These are phyloP conservation scores for Aptenodytes patagonicus DNA, from an alignment of 2,113 vertebrate genomes.

Conservation along the genomic window DNA sequence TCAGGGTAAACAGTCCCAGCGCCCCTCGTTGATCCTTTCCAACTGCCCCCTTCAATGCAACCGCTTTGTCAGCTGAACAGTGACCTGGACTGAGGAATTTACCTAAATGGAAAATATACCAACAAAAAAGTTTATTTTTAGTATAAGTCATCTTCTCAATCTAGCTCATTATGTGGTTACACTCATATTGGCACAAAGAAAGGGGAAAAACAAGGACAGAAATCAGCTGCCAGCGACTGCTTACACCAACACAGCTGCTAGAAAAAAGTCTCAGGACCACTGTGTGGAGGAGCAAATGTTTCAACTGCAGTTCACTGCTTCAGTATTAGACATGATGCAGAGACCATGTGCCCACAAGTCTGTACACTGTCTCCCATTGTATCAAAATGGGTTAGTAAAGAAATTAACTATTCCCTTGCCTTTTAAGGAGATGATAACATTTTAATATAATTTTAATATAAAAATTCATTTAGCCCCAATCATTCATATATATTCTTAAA, in stretches of 20 bases:
- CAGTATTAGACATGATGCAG: not conserved
- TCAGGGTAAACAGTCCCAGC: not conserved
- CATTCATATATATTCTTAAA: not conserved
- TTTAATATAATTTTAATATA: not conserved
- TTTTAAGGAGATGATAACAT: not conserved
- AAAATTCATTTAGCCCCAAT: not conserved
- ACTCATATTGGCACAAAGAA: not conserved
- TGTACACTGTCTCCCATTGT: rapidly evolving
- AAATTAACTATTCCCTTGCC: not conserved
- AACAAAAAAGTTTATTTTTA: not conserved
- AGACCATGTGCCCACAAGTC: not conserved
- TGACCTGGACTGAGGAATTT: not conserved
- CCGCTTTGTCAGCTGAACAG: not conserved
- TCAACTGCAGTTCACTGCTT: not conserved
- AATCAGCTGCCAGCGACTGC: not conserved
- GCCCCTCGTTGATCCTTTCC: not conserved
- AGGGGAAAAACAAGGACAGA: not conserved
- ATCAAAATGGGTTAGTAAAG: not conserved
- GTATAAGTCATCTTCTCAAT: not conserved
- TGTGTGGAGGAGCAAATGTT: not conserved
- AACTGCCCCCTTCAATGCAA: not conserved
- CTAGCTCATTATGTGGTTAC: not conserved
- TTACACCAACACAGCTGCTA: not conserved
- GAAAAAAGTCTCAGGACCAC: not conserved
- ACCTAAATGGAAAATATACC: not conserved